These are phyloP conservation scores for Horisme vitalbata DNA, from an alignment of 2,888 invertebrate genomes.

Conservation along the genomic window DNA sequence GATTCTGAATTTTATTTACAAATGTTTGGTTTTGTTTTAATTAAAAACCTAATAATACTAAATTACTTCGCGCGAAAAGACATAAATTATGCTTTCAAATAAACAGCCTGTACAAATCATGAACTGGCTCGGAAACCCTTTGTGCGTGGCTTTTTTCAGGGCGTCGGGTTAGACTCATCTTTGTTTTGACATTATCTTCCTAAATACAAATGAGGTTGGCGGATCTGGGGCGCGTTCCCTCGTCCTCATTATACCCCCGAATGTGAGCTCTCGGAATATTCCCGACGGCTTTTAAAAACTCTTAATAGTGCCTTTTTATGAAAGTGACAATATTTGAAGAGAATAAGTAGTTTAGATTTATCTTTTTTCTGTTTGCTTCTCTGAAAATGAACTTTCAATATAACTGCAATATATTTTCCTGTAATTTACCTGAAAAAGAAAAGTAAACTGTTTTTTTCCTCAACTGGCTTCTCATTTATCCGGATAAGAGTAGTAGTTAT, in stretches of 20 bases:
- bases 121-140: neutral
- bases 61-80: too few relatives aligned
- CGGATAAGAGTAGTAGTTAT: too few relatives aligned
- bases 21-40: too few relatives aligned
- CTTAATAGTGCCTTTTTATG: conserved; percentile 9
- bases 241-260: conserved; percentile 29
- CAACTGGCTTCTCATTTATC: too few relatives aligned
- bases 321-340: neutral
- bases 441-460: too few relatives aligned
- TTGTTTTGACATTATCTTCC: conserved; percentile 35
- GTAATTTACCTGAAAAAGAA: too few relatives aligned
- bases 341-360: too few relatives aligned
- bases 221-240: conserved; percentile 25
- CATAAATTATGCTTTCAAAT: neutral
- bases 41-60: too few relatives aligned
- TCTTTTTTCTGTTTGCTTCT: neutral
- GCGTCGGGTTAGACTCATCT: conserved; percentile 18
- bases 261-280: conserved; percentile 8
- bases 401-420: too few relatives aligned
- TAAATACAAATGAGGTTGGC: conserved; percentile 35
- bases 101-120: neutral
- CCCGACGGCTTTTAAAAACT: conserved; percentile 10
- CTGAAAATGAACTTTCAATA: too few relatives aligned
- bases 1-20: too few relatives aligned
- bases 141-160: neutral